A percentile compares a stretch with the other conserved stretches of the same genome.
These are phyloP conservation scores for Phataginus tetradactyla DNA, from an alignment of 2,797 vertebrate genomes.

Conservation along the genomic window DNA sequence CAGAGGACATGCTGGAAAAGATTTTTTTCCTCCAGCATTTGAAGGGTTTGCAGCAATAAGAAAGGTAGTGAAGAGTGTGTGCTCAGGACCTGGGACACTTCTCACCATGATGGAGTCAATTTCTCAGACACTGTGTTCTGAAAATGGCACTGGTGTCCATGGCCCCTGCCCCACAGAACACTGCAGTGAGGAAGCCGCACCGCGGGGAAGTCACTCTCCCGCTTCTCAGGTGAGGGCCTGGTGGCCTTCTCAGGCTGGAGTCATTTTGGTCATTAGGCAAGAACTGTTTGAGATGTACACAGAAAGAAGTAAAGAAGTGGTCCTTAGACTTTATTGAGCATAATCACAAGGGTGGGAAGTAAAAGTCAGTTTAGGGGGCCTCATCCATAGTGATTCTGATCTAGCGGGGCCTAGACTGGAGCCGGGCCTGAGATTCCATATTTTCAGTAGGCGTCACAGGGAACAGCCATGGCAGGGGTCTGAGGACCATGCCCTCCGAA, in stretches of 20 bases:
- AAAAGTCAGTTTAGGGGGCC: too few relatives aligned
- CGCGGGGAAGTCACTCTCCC: background rate
- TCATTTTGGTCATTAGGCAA: background rate
- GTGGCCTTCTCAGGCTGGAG: background rate
- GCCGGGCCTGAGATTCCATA: background rate
- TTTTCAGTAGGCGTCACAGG: background rate
- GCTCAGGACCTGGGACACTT: background rate
- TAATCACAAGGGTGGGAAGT: background rate
- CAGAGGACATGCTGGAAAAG: background rate
- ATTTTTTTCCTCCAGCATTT: background rate
- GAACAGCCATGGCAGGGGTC: background rate
- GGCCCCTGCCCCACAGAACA: background rate
- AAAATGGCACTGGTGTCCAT: conserved; percentile 12
- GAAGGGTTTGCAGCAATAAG: background rate
- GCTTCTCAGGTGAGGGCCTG: background rate
- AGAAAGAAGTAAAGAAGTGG: background rate
- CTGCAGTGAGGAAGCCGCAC: background rate
- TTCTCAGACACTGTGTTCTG: conserved; percentile 1
- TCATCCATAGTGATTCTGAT: background rate
- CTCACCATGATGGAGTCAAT: background rate
- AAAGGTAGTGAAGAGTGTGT: background rate
- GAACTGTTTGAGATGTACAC: background rate
- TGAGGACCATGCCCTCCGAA: background rate
- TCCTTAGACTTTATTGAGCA: background rate
- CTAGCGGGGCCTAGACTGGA: background rate